Evolutionary conservation across 23 tunicate species (phyloP).

Genomic region (Styela plicata): DNA sequence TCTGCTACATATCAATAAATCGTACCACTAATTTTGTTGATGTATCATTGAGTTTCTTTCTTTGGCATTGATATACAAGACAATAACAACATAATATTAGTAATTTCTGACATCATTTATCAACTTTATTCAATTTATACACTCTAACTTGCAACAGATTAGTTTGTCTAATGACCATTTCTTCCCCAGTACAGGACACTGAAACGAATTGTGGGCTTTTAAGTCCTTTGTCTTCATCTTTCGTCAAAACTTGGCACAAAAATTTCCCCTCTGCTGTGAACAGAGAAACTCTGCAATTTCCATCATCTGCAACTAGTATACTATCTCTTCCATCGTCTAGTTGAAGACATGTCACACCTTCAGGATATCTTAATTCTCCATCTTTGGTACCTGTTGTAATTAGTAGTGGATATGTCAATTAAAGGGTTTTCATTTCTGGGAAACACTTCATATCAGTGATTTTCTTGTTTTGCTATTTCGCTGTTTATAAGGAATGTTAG

Average conservation of each 20-base stretch:
- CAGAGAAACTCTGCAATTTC: slow-evolving; percentile 49
- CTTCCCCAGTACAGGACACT: slow-evolving; percentile 26
- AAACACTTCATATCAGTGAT: no score
- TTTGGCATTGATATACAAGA: no score
- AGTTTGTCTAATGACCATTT: slow-evolving; percentile 42
- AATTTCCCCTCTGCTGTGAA: slow-evolving; percentile 42
- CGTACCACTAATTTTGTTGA: no score
- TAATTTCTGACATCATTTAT: background rate
- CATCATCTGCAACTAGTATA: slow-evolving; percentile 73
- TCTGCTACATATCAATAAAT: no score
- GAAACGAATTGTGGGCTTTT: slow-evolving; percentile 38
- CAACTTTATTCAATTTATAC: slow-evolving; percentile 31
- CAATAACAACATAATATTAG: no score
- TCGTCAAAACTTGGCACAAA: slow-evolving; percentile 35
- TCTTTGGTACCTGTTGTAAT: slow-evolving; percentile 36
- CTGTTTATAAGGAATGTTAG: no score
- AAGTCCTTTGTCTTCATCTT: slow-evolving; percentile 23
- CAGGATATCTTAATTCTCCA: slow-evolving; percentile 48
- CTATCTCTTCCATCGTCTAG: slow-evolving; percentile 45
- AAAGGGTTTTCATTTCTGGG: no score
- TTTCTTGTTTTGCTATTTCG: no score
- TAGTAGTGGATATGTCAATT: no score
- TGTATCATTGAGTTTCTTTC: no score
- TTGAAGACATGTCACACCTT: slow-evolving; percentile 35
- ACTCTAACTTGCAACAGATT: slow-evolving; percentile 35